These are phyloP conservation scores for Sorex maritimensis DNA, from an alignment of 2,797 vertebrate species.

Conservation along the genomic window DNA sequence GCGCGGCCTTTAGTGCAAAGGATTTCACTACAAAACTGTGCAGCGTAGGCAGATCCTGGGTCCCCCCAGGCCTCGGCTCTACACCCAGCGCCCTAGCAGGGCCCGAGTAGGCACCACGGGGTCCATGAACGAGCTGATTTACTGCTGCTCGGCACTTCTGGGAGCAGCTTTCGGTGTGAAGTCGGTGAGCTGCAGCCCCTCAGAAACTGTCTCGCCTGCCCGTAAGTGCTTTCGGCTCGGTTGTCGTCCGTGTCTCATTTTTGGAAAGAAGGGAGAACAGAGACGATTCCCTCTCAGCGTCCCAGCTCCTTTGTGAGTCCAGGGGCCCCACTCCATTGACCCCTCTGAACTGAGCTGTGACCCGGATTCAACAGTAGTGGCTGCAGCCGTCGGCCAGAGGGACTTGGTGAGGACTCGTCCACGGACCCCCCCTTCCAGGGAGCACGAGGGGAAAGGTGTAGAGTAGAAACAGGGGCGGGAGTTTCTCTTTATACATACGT, in stretches of 20 bases:
- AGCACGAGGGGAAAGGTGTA: not conserved
- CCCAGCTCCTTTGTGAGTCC: not conserved
- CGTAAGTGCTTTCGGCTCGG: conserved; percentile 51
- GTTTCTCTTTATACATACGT: no score
- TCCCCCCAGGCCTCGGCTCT: not conserved
- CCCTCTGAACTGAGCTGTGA: not conserved
- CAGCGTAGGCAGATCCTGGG: not conserved
- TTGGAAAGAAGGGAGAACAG: not conserved
- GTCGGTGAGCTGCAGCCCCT: not conserved
- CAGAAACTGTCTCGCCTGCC: conserved; percentile 53
- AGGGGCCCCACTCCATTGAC: rapidly evolving
- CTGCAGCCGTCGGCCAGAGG: not conserved
- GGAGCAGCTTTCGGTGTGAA: not conserved
- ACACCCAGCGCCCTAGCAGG: conserved; percentile 60
- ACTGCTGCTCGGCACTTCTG: conserved; percentile 66
- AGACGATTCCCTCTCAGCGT: not conserved
- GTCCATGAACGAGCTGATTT: conserved; percentile 73
- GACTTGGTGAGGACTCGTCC: not conserved
- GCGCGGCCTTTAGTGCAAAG: not conserved
- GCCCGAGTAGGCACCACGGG: conserved; percentile 54
- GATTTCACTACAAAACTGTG: not conserved
- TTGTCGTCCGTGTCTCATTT: conserved; percentile 3
- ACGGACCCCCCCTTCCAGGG: not conserved
- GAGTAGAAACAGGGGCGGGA: not conserved
- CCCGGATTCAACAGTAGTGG: rapidly evolving